Evolutionary conservation across 2,888 invertebrate species (phyloP).

Genomic region (Unio pictorum): DNA sequence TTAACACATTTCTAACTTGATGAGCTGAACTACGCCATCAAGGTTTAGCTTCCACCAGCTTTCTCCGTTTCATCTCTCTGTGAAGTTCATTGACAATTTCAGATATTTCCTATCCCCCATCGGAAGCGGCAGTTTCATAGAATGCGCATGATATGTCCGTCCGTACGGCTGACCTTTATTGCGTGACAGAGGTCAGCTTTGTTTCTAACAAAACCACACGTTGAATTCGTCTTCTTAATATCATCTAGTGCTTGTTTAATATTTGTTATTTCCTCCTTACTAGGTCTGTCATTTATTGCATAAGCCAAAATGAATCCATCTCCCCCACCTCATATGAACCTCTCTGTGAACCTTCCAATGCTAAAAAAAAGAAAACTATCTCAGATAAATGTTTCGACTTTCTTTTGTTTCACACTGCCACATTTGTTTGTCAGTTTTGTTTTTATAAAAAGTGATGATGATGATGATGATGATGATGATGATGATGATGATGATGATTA

Average conservation of each 20-base stretch:
- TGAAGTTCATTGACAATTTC: conserved; percentile 69
- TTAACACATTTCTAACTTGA: conserved; percentile 56
- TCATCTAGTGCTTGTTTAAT: conserved; percentile 64
- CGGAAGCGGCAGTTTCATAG: conserved; percentile 68
- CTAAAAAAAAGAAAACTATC: conserved; percentile 21
- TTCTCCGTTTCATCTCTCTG: conserved; percentile 64
- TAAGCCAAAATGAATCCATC: conserved; percentile 68
- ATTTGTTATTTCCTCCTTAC: conserved; percentile 55
- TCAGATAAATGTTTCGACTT: no score
- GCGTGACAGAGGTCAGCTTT: conserved; percentile 65
- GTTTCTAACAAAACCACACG: conserved; percentile 66
- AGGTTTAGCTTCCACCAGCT: conserved; percentile 58
- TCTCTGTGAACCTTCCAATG: conserved; percentile 57
- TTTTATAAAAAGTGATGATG: no score
- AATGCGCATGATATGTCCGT: conserved; percentile 67
- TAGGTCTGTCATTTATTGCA: conserved; percentile 62
- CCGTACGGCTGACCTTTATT: conserved; percentile 51
- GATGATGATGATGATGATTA: no score
- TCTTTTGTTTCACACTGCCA: no score
- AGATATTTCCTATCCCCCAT: conserved; percentile 64
- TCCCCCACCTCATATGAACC: conserved; percentile 65
- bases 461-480: no score
- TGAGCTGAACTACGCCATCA: conserved; percentile 67
- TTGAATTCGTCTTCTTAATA: conserved; percentile 61
- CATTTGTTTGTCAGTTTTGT: no score